Conservation (phyloP, 2,797 vertebrate genomes). For the Spinibarbus caldwelli region DNA sequence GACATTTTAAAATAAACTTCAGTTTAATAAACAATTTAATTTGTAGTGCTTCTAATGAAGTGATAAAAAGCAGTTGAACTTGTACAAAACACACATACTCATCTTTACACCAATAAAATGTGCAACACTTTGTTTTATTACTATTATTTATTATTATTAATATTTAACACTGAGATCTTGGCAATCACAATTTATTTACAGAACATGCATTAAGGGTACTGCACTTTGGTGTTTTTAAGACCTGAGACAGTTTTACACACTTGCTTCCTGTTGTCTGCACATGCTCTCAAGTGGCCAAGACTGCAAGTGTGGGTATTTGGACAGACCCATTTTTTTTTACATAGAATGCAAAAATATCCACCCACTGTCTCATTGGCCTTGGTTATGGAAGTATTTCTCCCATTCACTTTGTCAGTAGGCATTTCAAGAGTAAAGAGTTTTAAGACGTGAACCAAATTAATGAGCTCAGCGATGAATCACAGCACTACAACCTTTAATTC, state of each 20-base stretch:
- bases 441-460: neutral
- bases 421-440: neutral
- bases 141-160: neutral
- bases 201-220: neutral
- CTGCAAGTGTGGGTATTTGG: neutral
- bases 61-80: neutral
- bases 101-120: too few relatives aligned
- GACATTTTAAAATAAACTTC: neutral
- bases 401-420: neutral
- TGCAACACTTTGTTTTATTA: too few relatives aligned
- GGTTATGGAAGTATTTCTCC: neutral
- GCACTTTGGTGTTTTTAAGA: neutral
- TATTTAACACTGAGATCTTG: neutral
- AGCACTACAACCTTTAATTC: neutral
- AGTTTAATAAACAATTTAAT: neutral
- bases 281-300: neutral
- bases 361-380: neutral
- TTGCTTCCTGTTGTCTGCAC: too few relatives aligned
- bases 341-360: neutral
- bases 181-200: neutral
- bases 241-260: neutral
- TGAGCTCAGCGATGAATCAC: neutral
- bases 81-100: too few relatives aligned
- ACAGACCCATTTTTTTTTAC: neutral
- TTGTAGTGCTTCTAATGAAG: neutral